A percentile compares a stretch with the other conserved stretches of the same genome.
phyloP scores from a whole-genome alignment of 1,140 invertebrate species.

The Drosophila albomicans region DNA sequence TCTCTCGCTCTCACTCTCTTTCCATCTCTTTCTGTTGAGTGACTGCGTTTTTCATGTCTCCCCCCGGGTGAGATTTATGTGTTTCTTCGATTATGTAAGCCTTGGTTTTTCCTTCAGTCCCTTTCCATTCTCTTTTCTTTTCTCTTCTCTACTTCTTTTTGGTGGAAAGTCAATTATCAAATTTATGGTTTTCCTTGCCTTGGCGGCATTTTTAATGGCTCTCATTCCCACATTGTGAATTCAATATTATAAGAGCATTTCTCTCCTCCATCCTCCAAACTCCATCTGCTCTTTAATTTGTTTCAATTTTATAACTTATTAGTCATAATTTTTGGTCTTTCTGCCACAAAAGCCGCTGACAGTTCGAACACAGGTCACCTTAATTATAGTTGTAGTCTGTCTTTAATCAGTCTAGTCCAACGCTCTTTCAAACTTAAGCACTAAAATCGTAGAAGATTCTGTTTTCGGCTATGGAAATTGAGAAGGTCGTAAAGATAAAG shows the following conservation, averaged over 20 bases:
- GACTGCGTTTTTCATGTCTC: slow-evolving; percentile 46
- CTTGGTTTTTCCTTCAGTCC: slow-evolving; percentile 57
- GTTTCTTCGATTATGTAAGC: slow-evolving; percentile 80
- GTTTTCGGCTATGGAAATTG: neutral
- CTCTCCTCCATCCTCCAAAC: no score
- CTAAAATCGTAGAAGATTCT: neutral
- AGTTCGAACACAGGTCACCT: slow-evolving; percentile 34
- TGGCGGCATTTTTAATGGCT: slow-evolving; percentile 61
- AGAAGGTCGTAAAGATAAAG: slow-evolving; percentile 3
- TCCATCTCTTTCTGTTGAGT: slow-evolving; percentile 48
- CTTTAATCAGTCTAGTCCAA: slow-evolving; percentile 39
- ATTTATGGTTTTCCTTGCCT: slow-evolving; percentile 68
- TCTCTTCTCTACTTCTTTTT: no score
- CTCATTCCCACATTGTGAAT: slow-evolving; percentile 54
- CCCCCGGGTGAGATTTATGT: slow-evolving; percentile 67
- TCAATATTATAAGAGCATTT: neutral
- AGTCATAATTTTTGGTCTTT: slow-evolving; percentile 75
- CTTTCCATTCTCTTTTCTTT: slow-evolving; percentile 4
- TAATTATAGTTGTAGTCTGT: slow-evolving; percentile 41
- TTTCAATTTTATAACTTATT: slow-evolving; percentile 76
- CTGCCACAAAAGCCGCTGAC: slow-evolving; percentile 49
- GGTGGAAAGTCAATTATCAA: slow-evolving; percentile 77
- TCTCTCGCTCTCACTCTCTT: slow-evolving; percentile 2
- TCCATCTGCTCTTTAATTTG: slow-evolving; percentile 70
- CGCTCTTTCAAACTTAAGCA: neutral